Evolutionary conservation across 2,113 vertebrate genomes (phyloP).

Genomic region (Aldabrachelys gigantea): DNA sequence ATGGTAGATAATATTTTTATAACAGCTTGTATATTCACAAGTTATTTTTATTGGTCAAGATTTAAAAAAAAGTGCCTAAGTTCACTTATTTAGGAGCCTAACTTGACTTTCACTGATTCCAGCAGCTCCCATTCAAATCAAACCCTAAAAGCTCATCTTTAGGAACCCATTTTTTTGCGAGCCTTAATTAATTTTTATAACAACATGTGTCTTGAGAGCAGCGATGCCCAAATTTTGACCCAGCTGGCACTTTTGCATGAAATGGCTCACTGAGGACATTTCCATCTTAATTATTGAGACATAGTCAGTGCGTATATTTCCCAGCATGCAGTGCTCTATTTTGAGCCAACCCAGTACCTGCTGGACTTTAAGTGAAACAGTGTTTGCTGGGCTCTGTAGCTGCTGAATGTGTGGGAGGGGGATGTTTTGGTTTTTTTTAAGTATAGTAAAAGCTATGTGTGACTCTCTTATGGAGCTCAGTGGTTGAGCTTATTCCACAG

Average conservation of each 20-base stretch:
- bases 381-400: not conserved
- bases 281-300: not conserved
- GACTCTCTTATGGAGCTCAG: not conserved
- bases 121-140: not conserved
- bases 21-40: not conserved
- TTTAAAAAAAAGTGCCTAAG: not conserved
- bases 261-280: not conserved
- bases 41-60: not conserved
- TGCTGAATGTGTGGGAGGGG: not conserved
- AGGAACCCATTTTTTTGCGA: not conserved
- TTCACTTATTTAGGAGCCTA: not conserved
- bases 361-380: not conserved
- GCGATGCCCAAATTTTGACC: not conserved
- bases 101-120: not conserved
- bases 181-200: not conserved
- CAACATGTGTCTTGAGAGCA: not conserved
- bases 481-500: not conserved
- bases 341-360: not conserved
- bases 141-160: not conserved
- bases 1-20: not conserved
- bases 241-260: not conserved
- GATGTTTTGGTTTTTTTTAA: too few species aligned
- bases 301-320: not conserved
- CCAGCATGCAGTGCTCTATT: not conserved
- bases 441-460: not conserved